Evolutionary conservation across 2,888 invertebrate genomes (phyloP).

Genomic region (Troides aeacus): DNA sequence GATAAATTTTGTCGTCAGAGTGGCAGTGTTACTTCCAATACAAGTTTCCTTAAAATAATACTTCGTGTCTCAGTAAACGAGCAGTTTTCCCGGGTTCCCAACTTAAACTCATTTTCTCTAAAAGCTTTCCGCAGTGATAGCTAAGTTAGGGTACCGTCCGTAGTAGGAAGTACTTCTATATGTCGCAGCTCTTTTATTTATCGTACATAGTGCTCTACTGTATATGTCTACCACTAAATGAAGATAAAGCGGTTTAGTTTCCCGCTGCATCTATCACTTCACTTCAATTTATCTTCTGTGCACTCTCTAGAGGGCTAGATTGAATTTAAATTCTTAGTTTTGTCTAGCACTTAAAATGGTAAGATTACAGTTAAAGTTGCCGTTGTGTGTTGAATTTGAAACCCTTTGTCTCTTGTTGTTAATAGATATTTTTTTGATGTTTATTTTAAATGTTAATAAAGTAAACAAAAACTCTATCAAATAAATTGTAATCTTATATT

Average conservation of each 20-base stretch:
- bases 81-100: conserved; percentile 44
- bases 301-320: conserved; percentile 5
- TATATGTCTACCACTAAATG: conserved; percentile 25
- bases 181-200: conserved; percentile 27
- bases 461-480: neutral
- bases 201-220: conserved; percentile 15
- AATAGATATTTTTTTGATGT: neutral
- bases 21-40: conserved; percentile 41
- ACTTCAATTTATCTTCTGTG: conserved; percentile 14
- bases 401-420: neutral
- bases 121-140: conserved; percentile 42
- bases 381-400: neutral
- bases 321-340: conserved; percentile 7
- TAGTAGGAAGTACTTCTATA: conserved; percentile 20
- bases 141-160: conserved; percentile 45
- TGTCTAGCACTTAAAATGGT: neutral
- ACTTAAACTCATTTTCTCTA: conserved; percentile 48
- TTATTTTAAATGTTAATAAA: neutral
- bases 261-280: conserved; percentile 20
- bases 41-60: conserved; percentile 39
- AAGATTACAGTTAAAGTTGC: neutral
- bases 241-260: conserved; percentile 28
- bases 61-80: conserved; percentile 38
- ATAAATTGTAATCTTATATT: neutral
- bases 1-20: conserved; percentile 27